A percentile compares a stretch with the other conserved stretches of the same genome.
These are phyloP conservation scores for Sylvicapra grimmia DNA, from an alignment of 2,113 vertebrate species.

Conservation along the genomic window DNA sequence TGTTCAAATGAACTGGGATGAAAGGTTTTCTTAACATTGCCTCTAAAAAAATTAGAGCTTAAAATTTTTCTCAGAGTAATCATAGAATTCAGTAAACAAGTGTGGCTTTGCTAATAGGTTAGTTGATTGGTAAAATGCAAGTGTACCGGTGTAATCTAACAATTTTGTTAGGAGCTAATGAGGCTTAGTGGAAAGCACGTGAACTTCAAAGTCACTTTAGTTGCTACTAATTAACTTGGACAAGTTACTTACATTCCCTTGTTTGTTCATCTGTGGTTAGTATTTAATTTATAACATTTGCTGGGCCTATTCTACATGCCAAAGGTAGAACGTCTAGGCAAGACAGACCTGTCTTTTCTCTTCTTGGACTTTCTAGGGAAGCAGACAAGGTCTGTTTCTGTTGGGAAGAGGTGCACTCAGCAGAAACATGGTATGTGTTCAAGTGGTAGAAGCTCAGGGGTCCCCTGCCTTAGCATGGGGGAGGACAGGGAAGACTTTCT, in stretches of 20 bases:
- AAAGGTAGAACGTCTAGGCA: background rate
- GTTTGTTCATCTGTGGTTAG: background rate
- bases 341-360: background rate
- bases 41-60: background rate
- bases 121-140: background rate
- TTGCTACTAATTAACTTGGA: background rate
- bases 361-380: background rate
- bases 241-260: background rate
- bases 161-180: background rate
- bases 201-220: background rate
- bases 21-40: background rate
- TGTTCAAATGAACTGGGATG: background rate
- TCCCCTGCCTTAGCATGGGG: background rate
- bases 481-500: background rate
- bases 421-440: accelerated
- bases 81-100: background rate
- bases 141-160: background rate
- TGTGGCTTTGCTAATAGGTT: background rate
- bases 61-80: background rate
- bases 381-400: background rate
- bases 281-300: background rate
- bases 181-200: background rate
- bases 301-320: background rate
- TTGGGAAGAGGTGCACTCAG: accelerated
- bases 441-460: background rate